Evolutionary conservation across 2,113 vertebrate genomes (phyloP).

Genomic region (Etheostoma cragini): DNA sequence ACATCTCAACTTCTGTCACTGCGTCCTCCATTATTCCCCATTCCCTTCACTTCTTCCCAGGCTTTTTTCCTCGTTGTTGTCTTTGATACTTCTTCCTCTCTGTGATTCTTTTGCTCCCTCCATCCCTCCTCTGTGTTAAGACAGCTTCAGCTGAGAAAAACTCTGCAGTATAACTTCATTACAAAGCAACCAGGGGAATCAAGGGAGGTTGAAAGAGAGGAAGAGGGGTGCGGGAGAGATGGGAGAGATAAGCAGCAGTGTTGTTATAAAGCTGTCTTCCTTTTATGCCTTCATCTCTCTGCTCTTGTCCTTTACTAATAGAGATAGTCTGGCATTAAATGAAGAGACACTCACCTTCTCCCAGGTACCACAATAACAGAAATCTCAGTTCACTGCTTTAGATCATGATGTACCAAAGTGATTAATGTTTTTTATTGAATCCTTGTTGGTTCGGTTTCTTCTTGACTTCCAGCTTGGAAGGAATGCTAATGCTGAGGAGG

Average conservation of each 20-base stretch:
- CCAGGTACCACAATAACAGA: conserved; percentile 29
- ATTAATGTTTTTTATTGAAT: conserved; percentile 26
- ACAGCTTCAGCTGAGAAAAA: conserved; percentile 54
- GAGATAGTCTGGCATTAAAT: conserved; percentile 49
- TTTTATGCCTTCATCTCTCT: conserved; percentile 61
- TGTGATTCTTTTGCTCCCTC: conserved; percentile 57
- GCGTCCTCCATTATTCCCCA: conserved; percentile 26
- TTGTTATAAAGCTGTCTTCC: conserved; percentile 66
- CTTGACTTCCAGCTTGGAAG: not conserved
- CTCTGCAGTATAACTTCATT: conserved; percentile 72
- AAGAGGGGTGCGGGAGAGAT: conserved; percentile 9
- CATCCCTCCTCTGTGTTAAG: conserved; percentile 58
- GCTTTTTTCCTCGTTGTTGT: conserved; percentile 18
- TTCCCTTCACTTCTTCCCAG: conserved; percentile 41
- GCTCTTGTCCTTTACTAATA: conserved; percentile 67
- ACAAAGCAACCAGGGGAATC: conserved; percentile 65
- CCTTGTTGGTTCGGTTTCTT: conserved; percentile 2
- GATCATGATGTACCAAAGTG: conserved; percentile 13
- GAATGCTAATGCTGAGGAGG: conserved; percentile 8
- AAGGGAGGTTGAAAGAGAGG: conserved; percentile 60
- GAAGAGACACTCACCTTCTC: conserved; percentile 52
- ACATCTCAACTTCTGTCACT: conserved; percentile 31
- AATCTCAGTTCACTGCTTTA: conserved; percentile 31
- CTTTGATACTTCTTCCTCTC: conserved; percentile 61
- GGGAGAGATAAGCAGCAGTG: conserved; percentile 52